A percentile compares a stretch with the other conserved stretches of the same genome.
These are phyloP conservation scores for Dallia pectoralis DNA, from an alignment of 2,797 vertebrate species.

Conservation along the genomic window DNA sequence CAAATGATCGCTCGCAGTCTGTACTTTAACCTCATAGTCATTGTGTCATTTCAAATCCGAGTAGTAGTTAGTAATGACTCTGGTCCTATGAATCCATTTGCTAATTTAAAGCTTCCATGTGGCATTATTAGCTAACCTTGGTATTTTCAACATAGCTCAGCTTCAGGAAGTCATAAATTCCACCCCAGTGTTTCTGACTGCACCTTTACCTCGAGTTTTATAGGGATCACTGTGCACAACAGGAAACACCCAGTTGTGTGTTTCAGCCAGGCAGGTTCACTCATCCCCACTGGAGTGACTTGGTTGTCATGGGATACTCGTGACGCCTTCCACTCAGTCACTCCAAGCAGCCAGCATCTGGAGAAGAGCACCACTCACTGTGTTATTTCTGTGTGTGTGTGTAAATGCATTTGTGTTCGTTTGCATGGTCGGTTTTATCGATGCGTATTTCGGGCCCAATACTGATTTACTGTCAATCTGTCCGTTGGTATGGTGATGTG, in stretches of 20 bases:
- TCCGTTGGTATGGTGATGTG: slow-evolving; percentile 12
- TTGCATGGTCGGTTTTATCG: slow-evolving; percentile 27
- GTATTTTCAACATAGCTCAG: slow-evolving; percentile 59
- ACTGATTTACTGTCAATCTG: neutral
- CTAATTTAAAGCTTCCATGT: too few relatives aligned
- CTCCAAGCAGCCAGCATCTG: neutral
- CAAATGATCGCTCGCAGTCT: too few relatives aligned
- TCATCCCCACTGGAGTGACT: slow-evolving; percentile 52
- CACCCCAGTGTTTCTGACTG: slow-evolving; percentile 81
- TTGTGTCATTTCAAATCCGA: too few relatives aligned
- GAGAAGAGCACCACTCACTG: slow-evolving; percentile 20
- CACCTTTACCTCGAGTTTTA: slow-evolving; percentile 85
- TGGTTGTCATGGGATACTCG: slow-evolving; percentile 33
- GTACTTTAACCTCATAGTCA: too few relatives aligned
- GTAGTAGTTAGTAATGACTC: too few relatives aligned
- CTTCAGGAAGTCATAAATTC: slow-evolving; percentile 73
- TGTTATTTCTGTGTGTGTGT: slow-evolving; percentile 21
- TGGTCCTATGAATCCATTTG: slow-evolving; percentile 60
- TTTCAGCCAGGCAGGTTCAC: slow-evolving; percentile 25
- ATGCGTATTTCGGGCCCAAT: slow-evolving; percentile 32
- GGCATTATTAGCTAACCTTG: too few relatives aligned
- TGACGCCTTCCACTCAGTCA: slow-evolving; percentile 45
- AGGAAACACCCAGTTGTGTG: slow-evolving; percentile 33
- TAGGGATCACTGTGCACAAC: slow-evolving; percentile 81
- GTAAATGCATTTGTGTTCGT: slow-evolving; percentile 3